phyloP scores from a whole-genome alignment of 2,888 invertebrate species.

The Eretmocerus hayati region DNA sequence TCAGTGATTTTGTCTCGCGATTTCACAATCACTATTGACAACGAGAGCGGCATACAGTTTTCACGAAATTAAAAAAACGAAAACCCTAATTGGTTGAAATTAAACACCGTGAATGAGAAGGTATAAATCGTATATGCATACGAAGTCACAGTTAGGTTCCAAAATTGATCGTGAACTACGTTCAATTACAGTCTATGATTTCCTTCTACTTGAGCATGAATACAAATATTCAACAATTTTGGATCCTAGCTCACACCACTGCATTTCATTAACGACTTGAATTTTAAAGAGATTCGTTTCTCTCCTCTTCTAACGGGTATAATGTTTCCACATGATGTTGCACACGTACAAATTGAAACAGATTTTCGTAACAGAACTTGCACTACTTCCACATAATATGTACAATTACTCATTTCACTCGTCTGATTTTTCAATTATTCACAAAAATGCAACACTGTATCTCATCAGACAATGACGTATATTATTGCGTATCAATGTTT shows the following conservation, averaged over 20 bases:
- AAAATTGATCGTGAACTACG: conserved; percentile 16
- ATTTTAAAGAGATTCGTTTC: conserved; percentile 21
- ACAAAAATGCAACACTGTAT: conserved; percentile 16
- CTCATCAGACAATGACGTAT: conserved; percentile 17
- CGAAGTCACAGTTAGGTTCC: conserved; percentile 20
- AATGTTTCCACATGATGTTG: conserved; percentile 17
- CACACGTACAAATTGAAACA: conserved; percentile 18
- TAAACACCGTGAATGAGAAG: conserved; percentile 7
- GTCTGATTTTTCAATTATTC: conserved; percentile 22
- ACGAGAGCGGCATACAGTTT: not conserved
- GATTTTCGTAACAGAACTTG: conserved; percentile 18
- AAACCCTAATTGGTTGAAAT: not conserved
- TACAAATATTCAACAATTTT: conserved; percentile 18
- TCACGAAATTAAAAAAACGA: no score
- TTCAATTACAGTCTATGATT: conserved; percentile 10
- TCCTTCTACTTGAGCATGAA: conserved; percentile 8
- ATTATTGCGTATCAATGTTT: conserved; percentile 20
- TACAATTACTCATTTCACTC: conserved; percentile 20
- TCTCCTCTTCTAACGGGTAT: conserved; percentile 17
- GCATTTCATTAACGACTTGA: conserved; percentile 16
- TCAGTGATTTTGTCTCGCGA: conserved; percentile 13
- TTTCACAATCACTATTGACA: conserved; percentile 12
- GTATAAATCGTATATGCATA: conserved; percentile 12
- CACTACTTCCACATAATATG: conserved; percentile 19
- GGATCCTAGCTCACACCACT: conserved; percentile 19